These are phyloP conservation scores for Natrix natrix DNA, from an alignment of 2,797 vertebrate genomes.

Conservation along the genomic window DNA sequence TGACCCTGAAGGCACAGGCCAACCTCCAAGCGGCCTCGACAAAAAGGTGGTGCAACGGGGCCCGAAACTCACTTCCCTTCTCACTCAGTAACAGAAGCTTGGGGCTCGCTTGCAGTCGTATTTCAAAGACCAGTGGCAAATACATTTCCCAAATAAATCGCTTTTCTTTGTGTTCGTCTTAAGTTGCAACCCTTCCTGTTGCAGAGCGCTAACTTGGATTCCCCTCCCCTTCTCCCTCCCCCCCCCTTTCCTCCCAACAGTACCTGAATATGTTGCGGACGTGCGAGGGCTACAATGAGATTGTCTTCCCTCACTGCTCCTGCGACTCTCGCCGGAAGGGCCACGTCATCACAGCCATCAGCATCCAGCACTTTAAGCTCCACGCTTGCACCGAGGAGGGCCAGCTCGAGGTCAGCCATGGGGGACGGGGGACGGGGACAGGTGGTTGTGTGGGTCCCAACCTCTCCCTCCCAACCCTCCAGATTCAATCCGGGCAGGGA, in stretches of 20 bases:
- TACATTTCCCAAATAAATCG: no score
- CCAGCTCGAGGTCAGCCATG: constrained; percentile 80
- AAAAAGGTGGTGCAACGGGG: no score
- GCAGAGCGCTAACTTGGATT: background rate
- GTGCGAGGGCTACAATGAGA: constrained; percentile 95
- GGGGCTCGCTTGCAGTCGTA: no score
- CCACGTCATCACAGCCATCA: constrained; percentile 92
- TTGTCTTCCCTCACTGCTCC: constrained; percentile 94
- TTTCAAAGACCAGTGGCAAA: no score
- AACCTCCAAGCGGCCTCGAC: background rate
- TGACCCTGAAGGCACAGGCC: background rate
- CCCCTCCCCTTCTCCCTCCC: fast-evolving
- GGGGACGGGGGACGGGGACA: no score
- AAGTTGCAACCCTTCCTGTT: background rate
- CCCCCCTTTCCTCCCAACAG: constrained; percentile 56
- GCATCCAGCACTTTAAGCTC: constrained; percentile 93
- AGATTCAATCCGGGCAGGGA: no score
- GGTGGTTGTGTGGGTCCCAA: background rate
- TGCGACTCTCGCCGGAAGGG: constrained; percentile 94
- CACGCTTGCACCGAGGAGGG: constrained; percentile 94
- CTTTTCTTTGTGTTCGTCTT: no score
- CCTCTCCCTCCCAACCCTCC: no score
- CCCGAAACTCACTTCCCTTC: no score
- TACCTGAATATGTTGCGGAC: constrained; percentile 87
- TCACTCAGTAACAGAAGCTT: no score